Evolutionary conservation across 2,797 vertebrate genomes (phyloP), one percentile per base, ranked within the genome.

Genomic region (Ficedula albicollis): DNA sequence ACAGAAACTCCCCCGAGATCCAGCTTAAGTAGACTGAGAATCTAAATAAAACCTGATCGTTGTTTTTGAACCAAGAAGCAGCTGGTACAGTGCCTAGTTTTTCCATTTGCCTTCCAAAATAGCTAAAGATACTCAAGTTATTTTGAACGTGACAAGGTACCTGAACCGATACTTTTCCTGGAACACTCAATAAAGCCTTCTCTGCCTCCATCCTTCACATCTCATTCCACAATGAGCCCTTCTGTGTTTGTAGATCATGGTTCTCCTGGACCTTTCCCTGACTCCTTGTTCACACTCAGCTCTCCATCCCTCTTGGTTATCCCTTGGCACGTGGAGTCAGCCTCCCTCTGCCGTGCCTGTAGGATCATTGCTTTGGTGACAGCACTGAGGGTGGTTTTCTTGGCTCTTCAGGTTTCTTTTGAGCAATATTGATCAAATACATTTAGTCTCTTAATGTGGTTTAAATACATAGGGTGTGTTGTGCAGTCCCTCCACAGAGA

Each of bases 11-110:
- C 67, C 55, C 52, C 32, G 25, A 93, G 89, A 84, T 58, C 56
- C 75, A 77, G 52, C 64, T 70, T 73, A 90, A 90, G 82, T 70
- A 79, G 86, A 54, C 41, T 87, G 90, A 89, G 86, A 87, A 83
- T 86, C 83, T 95, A 90, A 91, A 95, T 90, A 93, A 95, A 96
- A 95, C 67, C 54, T 34, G 74, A 79, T 93, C 20, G 92, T 96
- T 89, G 73, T 58, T 93, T 96, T 55, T 82, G 56, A 90, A 94
- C 52, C 68, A 84, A 82, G 74, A 68, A 90, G 78, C 73, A 95
- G 86, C 78, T 95, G 83, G 86, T 95, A 48, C n/a, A 60, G 77
- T 76, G 90, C 80, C 64, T 70, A 63, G n/a, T 76, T 90, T 90
- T 90, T 83, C 64, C 77, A 51, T 46, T 95, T 95, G 87, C 41